A percentile compares a stretch with the other conserved stretches of the same genome.
These are phyloP conservation scores for Polydrusus cervinus DNA, from an alignment of 2,888 invertebrate species.

Conservation along the genomic window DNA sequence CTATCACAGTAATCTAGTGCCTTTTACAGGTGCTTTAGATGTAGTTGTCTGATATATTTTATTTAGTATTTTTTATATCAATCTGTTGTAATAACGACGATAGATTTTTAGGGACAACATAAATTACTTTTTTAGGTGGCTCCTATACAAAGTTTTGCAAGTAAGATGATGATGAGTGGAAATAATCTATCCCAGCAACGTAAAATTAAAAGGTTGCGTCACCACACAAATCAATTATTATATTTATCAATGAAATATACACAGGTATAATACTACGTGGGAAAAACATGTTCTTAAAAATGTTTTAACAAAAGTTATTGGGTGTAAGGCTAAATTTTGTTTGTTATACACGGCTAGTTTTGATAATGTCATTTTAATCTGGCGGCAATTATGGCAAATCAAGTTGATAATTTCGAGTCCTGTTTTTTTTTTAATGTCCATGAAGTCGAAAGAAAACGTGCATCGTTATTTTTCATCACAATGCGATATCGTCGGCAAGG, in stretches of 20 bases:
- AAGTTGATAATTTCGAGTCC: constrained; percentile 18
- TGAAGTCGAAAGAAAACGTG: constrained; percentile 21
- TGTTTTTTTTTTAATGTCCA: constrained; percentile 15
- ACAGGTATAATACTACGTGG: background rate
- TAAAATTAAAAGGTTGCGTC: too few relatives aligned
- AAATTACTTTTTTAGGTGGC: too few relatives aligned
- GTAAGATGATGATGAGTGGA: too few relatives aligned
- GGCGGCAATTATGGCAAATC: constrained; percentile 23
- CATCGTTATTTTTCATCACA: constrained; percentile 29
- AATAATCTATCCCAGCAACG: too few relatives aligned
- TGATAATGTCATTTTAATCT: constrained; percentile 22
- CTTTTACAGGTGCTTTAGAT: too few relatives aligned
- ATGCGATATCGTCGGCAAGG: constrained; percentile 33
- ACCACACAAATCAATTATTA: too few relatives aligned
- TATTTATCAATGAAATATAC: background rate
- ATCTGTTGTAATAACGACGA: too few relatives aligned
- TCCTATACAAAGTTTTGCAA: too few relatives aligned
- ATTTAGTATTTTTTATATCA: too few relatives aligned
- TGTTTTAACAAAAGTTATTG: background rate
- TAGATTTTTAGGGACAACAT: too few relatives aligned
- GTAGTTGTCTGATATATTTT: too few relatives aligned
- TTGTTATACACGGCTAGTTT: constrained; percentile 3
- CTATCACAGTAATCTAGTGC: too few relatives aligned
- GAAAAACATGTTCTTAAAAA: constrained; percentile 17
- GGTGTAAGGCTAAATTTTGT: constrained; percentile 21